phyloP scores from a whole-genome alignment of 2,113 vertebrate species.

The Carassius auratus region DNA sequence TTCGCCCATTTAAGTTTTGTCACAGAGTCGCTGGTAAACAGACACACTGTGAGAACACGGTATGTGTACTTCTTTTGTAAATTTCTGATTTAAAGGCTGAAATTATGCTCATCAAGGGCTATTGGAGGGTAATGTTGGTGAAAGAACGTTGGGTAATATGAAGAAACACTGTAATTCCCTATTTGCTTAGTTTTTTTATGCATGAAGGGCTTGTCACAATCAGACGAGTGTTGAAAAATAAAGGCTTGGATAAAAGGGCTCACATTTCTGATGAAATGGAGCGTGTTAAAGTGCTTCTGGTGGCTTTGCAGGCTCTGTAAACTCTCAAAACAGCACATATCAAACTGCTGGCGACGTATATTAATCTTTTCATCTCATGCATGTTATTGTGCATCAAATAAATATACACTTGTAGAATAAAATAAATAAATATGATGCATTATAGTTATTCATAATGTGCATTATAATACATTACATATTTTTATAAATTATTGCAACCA shows the following conservation, averaged over 20 bases:
- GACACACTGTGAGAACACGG: constrained; percentile 20
- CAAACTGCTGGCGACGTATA: not conserved
- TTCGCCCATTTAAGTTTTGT: constrained; percentile 63
- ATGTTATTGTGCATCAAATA: constrained; percentile 24
- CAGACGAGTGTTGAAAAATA: constrained; percentile 54
- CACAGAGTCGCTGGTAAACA: constrained; percentile 46
- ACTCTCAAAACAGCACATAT: constrained; percentile 26
- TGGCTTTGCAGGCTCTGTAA: constrained; percentile 14
- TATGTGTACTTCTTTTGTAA: constrained; percentile 68
- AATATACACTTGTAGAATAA: not conserved
- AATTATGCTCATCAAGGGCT: constrained; percentile 74
- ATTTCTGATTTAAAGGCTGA: constrained; percentile 69
- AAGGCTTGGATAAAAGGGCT: constrained; percentile 42
- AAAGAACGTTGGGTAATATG: constrained; percentile 65
- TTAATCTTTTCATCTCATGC: constrained; percentile 27
- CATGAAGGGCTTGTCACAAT: constrained; percentile 64
- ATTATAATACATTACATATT: too few species aligned
- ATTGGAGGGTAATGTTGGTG: constrained; percentile 69
- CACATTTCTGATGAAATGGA: constrained; percentile 51
- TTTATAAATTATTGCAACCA: too few species aligned
- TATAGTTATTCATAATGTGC: too few species aligned
- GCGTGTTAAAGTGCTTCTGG: constrained; percentile 45
- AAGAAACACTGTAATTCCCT: constrained; percentile 68
- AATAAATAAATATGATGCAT: not conserved
- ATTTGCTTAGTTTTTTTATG: constrained; percentile 63